phyloP scores from a whole-genome alignment of 2,888 invertebrate genomes.

The Lycophotia porphyrea region DNA sequence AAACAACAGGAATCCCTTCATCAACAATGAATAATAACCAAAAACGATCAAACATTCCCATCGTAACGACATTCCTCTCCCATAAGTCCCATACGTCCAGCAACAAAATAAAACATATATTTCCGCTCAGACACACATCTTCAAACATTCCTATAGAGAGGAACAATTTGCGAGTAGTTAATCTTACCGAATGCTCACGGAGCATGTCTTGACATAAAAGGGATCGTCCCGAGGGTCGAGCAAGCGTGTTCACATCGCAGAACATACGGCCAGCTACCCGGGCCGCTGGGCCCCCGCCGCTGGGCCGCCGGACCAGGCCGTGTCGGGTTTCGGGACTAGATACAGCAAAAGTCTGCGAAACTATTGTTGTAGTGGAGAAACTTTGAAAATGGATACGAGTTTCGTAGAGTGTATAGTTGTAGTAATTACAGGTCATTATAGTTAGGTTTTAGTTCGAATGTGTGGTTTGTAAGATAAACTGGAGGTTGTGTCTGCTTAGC shows the following conservation, averaged over 20 bases:
- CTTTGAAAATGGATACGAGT: conserved; percentile 44
- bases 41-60: neutral
- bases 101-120: conserved; percentile 28
- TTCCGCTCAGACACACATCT: conserved; percentile 26
- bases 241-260: conserved; percentile 61
- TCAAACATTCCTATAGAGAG: conserved; percentile 13
- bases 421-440: conserved; percentile 26
- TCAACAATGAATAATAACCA: neutral
- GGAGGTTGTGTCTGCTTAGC: neutral
- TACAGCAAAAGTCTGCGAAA: conserved; percentile 29
- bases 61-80: neutral
- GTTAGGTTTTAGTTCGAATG: conserved; percentile 13
- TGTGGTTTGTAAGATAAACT: neutral
- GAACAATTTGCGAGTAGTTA: conserved; percentile 46
- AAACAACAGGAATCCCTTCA: neutral
- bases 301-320: conserved; percentile 13
- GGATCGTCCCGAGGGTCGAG: conserved; percentile 47
- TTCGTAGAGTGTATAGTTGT: conserved; percentile 12
- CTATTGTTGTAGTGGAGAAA: conserved; percentile 48
- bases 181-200: conserved; percentile 47
- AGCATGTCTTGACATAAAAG: conserved; percentile 61
- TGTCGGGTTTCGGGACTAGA: conserved; percentile 54
- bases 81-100: conserved; percentile 2
- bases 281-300: neutral
- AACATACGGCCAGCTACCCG: conserved; percentile 44